Evolutionary conservation across 2,113 vertebrate species (phyloP), one percentile per base, ranked within the genome.

Genomic region (Hepsetus odoe): DNA sequence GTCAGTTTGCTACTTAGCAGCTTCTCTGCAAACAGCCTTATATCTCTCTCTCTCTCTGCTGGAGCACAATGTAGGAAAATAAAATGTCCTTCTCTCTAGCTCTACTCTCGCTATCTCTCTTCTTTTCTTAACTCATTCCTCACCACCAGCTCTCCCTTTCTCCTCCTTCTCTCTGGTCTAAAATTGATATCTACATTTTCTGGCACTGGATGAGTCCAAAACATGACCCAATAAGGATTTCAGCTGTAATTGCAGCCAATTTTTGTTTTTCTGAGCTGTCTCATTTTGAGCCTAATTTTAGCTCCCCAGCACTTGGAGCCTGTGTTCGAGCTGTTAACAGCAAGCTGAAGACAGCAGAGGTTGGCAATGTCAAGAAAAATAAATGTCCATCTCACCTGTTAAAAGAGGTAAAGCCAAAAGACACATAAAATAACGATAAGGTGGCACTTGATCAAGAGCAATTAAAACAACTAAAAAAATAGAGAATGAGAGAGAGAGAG

Each of bases 181-280:
- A 72, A 61, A n/a, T n/a, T 26, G 13, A 80, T 71, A 68, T 84
- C 80, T 79, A 87, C 74, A 85, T 80, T 85, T 87, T 85, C 85
- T 85, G 83, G 82, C 83, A 61, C 75, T 69, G 73, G 33, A 73
- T 69, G 75, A 82, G 84, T 82, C n/a, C 35, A 72, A 78, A 85
- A 84, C 80, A 82, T 85, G 84, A 81, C 79, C 81, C 79, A 81
- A 83, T 81, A 79, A 83, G 82, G 82, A 79, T 82, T 74, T 77
- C 69, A 77, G 68, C 69, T 38, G 74, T 82, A 77, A 85, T 79
- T 83, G 80, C 72, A 77, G 78, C 82, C 85, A 83, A 80, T 72
- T 72, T 77, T 82, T 73, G 61, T 69, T 75, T 77, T 76, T 83
- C 86, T 73, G 49, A 79, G 70, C 80, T 49, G 61, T 82, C 75